Evolutionary conservation across 2,797 vertebrate species (phyloP), one percentile per base, ranked within the genome.

Genomic region (Tympanoctomys barrerae): DNA sequence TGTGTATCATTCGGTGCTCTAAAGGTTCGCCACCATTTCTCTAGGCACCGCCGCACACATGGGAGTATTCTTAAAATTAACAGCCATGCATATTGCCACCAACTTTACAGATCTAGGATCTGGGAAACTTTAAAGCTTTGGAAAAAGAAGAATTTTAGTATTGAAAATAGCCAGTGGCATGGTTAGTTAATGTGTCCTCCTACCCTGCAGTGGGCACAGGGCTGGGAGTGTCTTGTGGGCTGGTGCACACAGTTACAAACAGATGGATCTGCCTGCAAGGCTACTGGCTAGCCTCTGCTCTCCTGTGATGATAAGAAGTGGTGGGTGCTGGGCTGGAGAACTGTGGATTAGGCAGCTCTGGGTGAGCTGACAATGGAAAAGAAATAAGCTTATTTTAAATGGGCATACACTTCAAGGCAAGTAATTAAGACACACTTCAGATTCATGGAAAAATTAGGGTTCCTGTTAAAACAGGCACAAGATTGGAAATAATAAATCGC

Each of bases 341-440:
- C 22, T 75, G 52, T 88, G 81, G 85, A 81, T 94, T 89, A 93
- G 82, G n/a, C 0, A 0, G 36, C 90, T 86, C 31, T 80, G 64
- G 68, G 36, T 71, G 61, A 94, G 21, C 87, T 42, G 68, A 94
- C 84, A 90, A 5, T 80, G 64, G 94, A 78, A 95, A 91, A 94
- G 61, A 94, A 96, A 89, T 90, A 83, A 92, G 85, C 79, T 90
- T 86, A 75, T 95, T 97, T 96, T 97, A 87, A 97, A 89, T 89
- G 91, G 93, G 62, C 73, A 90, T 83, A 92, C 75, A 68, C 94
- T 96, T 93, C 89, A 95, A 93, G 89, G 94, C 87, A 95, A 93
- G 78, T 93, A 96, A 96, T 96, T 95, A 94, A 96, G 94, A 93
- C 68, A 93, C 54, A 87, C 46, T 97, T 96, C 86, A 95, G 85